Percentiles rank a stretch among this genome's conserved stretches.
Evolutionary conservation across 2,797 vertebrate species (phyloP).

Genomic region (Mus minutoides): DNA sequence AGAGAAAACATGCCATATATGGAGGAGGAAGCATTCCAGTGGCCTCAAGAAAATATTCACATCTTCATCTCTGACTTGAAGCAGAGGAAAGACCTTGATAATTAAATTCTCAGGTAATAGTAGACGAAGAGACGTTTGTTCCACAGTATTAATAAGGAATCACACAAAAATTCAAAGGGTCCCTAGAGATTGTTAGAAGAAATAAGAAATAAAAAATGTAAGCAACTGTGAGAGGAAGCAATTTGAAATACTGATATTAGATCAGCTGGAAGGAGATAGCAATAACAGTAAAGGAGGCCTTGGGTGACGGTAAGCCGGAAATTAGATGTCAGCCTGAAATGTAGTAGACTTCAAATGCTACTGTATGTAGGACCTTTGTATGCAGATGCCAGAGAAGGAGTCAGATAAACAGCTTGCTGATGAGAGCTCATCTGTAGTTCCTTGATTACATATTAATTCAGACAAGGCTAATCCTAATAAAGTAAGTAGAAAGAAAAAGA

Average conservation of each 20-base stretch:
- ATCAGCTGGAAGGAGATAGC: slow-evolving; percentile 49
- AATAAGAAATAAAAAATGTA: slow-evolving; percentile 23
- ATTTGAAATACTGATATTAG: slow-evolving; percentile 58
- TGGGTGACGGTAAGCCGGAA: background rate
- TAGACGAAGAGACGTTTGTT: slow-evolving; percentile 40
- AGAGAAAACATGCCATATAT: background rate
- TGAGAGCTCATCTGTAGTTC: slow-evolving; percentile 46
- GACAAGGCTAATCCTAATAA: slow-evolving; percentile 3
- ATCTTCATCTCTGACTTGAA: slow-evolving; percentile 48
- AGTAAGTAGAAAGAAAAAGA: slow-evolving; percentile 49
- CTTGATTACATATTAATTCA: slow-evolving; percentile 61
- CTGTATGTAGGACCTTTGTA: background rate
- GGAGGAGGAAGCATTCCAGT: background rate
- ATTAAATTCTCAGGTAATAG: slow-evolving; percentile 59
- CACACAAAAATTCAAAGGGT: slow-evolving; percentile 16
- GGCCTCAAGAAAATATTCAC: slow-evolving; percentile 23
- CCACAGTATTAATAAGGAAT: slow-evolving; percentile 21
- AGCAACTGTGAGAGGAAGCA: slow-evolving; percentile 50
- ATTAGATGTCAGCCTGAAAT: slow-evolving; percentile 35
- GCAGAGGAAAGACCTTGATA: slow-evolving; percentile 33
- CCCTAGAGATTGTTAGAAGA: slow-evolving; percentile 33
- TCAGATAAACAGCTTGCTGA: slow-evolving; percentile 37
- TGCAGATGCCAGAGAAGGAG: background rate
- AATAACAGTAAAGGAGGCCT: slow-evolving; percentile 31
- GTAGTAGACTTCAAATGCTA: slow-evolving; percentile 14